Evolutionary conservation across 2,888 invertebrate genomes (phyloP).

Genomic region (Deilephila elpenor): DNA sequence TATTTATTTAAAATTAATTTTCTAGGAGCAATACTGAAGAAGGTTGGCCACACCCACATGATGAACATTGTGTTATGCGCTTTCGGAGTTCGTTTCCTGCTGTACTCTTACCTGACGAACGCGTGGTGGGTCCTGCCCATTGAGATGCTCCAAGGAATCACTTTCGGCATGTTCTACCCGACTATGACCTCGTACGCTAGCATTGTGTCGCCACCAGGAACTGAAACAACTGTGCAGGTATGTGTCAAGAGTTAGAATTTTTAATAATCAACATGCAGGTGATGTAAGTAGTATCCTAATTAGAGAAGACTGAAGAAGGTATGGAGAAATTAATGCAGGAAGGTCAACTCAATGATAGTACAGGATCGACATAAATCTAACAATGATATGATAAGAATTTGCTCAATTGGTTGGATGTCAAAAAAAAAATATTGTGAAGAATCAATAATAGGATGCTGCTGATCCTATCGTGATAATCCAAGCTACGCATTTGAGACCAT

Average conservation of each 20-base stretch:
- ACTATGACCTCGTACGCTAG: constrained; percentile 95
- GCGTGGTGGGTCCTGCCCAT: constrained; percentile 94
- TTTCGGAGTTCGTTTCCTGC: constrained; percentile 91
- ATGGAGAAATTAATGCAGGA: too few relatives aligned
- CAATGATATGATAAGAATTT: too few relatives aligned
- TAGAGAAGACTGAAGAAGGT: not conserved
- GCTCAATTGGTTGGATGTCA: too few relatives aligned
- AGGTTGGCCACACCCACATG: constrained; percentile 91
- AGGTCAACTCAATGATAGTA: too few relatives aligned
- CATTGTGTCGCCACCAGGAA: constrained; percentile 92
- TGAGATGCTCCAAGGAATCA: constrained; percentile 94
- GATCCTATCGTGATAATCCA: too few relatives aligned
- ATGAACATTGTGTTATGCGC: constrained; percentile 93
- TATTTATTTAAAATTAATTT: too few relatives aligned
- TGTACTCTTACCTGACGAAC: constrained; percentile 91
- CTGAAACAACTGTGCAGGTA: constrained; percentile 94
- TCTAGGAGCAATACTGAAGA: constrained; percentile 88
- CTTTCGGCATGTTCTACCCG: constrained; percentile 94
- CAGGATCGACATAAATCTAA: too few relatives aligned
- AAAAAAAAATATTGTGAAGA: too few relatives aligned
- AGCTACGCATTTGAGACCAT: too few relatives aligned
- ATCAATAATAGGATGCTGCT: too few relatives aligned
- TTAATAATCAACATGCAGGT: too few relatives aligned
- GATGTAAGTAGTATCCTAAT: not conserved
- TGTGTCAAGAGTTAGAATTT: not conserved